These are phyloP conservation scores for Hydractinia echinata DNA, from an alignment of 30 jellyfish, hydroid and myxozoan genomes.

Conservation along the genomic window DNA sequence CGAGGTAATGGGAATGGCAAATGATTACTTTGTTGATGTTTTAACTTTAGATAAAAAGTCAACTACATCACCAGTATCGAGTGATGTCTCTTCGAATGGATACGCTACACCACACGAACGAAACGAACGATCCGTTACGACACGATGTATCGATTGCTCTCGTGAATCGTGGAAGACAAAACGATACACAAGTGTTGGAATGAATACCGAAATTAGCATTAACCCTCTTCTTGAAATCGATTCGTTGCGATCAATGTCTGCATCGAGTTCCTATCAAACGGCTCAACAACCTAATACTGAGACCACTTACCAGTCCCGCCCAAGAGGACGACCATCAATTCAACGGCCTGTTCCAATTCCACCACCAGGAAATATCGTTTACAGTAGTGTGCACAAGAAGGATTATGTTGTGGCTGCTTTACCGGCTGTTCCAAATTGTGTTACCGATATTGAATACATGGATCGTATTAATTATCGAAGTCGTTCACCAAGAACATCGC, in stretches of 20 bases:
- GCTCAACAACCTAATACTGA: slow-evolving; percentile 8
- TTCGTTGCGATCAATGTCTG: slow-evolving; percentile 23
- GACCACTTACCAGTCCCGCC: slow-evolving; percentile 10
- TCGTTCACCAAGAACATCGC: slow-evolving; percentile 35
- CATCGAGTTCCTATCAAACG: not conserved
- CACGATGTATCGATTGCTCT: slow-evolving; percentile 94
- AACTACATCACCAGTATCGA: too few relatives aligned
- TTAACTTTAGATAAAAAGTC: too few relatives aligned
- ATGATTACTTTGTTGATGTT: too few relatives aligned
- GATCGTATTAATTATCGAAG: slow-evolving; percentile 7
- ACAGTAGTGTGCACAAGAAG: slow-evolving; percentile 22
- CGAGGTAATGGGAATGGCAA: too few relatives aligned
- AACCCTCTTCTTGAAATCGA: slow-evolving; percentile 87
- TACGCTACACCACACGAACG: not conserved
- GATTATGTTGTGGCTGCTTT: slow-evolving; percentile 22
- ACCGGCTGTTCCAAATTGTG: not conserved
- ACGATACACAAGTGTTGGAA: slow-evolving; percentile 86
- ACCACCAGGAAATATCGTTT: slow-evolving; percentile 1
- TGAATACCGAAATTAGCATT: slow-evolving; percentile 97
- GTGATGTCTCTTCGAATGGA: too few relatives aligned
- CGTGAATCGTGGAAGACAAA: slow-evolving; percentile 97
- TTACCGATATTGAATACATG: slow-evolving; percentile 4
- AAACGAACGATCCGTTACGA: slow-evolving; percentile 42
- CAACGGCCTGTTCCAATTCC: slow-evolving; percentile 17
- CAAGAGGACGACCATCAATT: slow-evolving; percentile 28